Evolutionary conservation across 2,113 vertebrate genomes (phyloP), one percentile per base, ranked within the genome.

Genomic region (Hydrochoerus hydrochaeris): DNA sequence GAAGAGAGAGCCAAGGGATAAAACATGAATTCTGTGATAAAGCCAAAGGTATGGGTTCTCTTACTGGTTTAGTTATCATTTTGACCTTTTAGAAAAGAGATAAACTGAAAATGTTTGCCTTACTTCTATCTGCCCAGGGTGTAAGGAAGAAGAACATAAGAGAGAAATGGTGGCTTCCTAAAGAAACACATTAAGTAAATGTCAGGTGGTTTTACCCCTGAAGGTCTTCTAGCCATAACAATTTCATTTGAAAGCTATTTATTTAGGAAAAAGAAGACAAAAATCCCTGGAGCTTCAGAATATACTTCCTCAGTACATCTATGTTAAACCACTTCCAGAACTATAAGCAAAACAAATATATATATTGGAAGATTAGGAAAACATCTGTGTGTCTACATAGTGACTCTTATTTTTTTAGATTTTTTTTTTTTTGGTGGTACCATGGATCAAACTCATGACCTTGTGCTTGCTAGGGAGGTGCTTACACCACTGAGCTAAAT

Each of bases 61-160:
- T 87, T 97, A 95, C 96, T 88, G 78, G 93, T 83, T 87, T 95
- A 91, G 38, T 73, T 84, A 69, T 65, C 52, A 44, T 65, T 94
- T 88, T 96, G 96, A 65, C 81, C 77, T 97, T 93, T 97, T 85
- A 52, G 63, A 67, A 92, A 93, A 38, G 77, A 93, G 75, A 90
- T 11, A 85, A 96, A 94, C 69, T 94, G 63, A 92, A 95, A 96
- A 95, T 94, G 71, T 92, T 93, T 94, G 65, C 77, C 58, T 93
- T 73, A 12, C 85, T 54, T 91, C 73, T 88, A 82, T 65, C 81
- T 81, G 16, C 46, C 32, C 22, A 62, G 71, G 69, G 77, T 85
- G 7, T 88, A 65, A 57, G 71, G 78, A 54, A 81, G 57, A 85
- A 90, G 80, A 57, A 41, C 57, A n/a, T 44, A 46, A n/a, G 16